These are phyloP conservation scores for Tachypleus tridentatus DNA, from an alignment of 1,140 invertebrate genomes.

Conservation along the genomic window DNA sequence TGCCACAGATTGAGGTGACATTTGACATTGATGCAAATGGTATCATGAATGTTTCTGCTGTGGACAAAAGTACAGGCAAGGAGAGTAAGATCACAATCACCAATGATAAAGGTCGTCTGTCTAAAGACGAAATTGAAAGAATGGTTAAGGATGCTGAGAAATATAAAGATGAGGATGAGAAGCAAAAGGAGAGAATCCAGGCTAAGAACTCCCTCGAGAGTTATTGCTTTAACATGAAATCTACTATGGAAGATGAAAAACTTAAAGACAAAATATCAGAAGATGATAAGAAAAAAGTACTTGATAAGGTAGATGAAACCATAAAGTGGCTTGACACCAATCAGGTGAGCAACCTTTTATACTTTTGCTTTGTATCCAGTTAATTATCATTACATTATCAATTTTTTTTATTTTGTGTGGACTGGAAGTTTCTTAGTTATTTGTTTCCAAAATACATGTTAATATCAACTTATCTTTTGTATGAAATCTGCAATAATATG, in stretches of 20 bases:
- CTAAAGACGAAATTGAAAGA: slow-evolving; percentile 37
- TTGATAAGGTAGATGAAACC: slow-evolving; percentile 84
- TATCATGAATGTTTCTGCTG: slow-evolving; percentile 36
- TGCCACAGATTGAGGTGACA: slow-evolving; percentile 46
- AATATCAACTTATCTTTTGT: too few relatives aligned
- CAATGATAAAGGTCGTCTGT: slow-evolving; percentile 40
- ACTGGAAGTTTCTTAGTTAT: too few relatives aligned
- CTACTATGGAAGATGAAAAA: slow-evolving; percentile 43
- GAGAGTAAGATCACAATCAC: slow-evolving; percentile 64
- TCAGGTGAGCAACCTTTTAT: slow-evolving; percentile 37
- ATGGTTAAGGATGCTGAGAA: slow-evolving; percentile 62
- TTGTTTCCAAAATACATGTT: too few relatives aligned
- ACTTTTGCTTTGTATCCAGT: slow-evolving; percentile 38
- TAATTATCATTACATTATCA: slow-evolving; percentile 1
- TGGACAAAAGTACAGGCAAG: slow-evolving; percentile 64
- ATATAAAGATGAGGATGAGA: slow-evolving; percentile 81
- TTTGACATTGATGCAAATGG: slow-evolving; percentile 45
- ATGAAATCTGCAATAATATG: too few relatives aligned
- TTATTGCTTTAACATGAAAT: slow-evolving; percentile 60
- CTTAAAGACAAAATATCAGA: slow-evolving; percentile 55
- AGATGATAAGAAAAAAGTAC: slow-evolving; percentile 68
- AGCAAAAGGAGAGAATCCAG: slow-evolving; percentile 59
- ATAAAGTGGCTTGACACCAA: slow-evolving; percentile 92
- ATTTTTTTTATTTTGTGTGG: neutral
- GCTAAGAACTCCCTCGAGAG: slow-evolving; percentile 48